These are phyloP conservation scores for Drosophila buzzatii DNA, from an alignment of 2,888 invertebrate species.

Conservation along the genomic window DNA sequence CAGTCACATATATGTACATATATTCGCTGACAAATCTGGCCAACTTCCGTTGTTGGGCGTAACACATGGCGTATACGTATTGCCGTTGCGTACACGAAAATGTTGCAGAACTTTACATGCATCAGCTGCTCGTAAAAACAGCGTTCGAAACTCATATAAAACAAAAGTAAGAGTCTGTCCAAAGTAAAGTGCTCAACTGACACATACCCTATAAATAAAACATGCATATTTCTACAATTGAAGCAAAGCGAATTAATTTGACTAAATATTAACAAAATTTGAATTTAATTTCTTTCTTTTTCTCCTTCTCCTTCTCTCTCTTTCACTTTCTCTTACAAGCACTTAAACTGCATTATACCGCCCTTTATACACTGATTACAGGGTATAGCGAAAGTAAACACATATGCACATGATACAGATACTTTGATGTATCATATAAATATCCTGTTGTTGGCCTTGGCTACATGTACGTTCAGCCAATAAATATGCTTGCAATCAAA, in stretches of 20 bases:
- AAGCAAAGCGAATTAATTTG: not conserved
- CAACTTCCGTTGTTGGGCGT: constrained; percentile 11
- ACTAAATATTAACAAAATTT: not conserved
- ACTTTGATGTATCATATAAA: constrained; percentile 26
- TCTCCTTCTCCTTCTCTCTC: not conserved
- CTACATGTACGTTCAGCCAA: not conserved
- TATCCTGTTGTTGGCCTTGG: constrained; percentile 6
- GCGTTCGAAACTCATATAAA: constrained; percentile 22
- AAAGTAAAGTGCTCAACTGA: not conserved
- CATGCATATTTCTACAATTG: too few species aligned
- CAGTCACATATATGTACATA: not conserved
- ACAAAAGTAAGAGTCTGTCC: not conserved
- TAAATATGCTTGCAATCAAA: constrained; percentile 23
- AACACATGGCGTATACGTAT: constrained; percentile 76
- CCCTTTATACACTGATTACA: not conserved
- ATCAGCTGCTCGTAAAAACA: constrained; percentile 68
- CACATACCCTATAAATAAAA: not conserved
- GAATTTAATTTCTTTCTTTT: too few species aligned
- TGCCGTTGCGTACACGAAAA: constrained; percentile 42
- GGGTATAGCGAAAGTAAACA: constrained; percentile 3
- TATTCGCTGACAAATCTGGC: constrained; percentile 30
- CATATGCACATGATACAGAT: not conserved
- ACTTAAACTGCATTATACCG: not conserved
- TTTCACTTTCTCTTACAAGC: not conserved
- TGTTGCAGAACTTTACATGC: constrained; percentile 69